Conservation (phyloP, 30 jellyfish, hydroid and myxozoan species). For the Catostylus mosaicus region DNA sequence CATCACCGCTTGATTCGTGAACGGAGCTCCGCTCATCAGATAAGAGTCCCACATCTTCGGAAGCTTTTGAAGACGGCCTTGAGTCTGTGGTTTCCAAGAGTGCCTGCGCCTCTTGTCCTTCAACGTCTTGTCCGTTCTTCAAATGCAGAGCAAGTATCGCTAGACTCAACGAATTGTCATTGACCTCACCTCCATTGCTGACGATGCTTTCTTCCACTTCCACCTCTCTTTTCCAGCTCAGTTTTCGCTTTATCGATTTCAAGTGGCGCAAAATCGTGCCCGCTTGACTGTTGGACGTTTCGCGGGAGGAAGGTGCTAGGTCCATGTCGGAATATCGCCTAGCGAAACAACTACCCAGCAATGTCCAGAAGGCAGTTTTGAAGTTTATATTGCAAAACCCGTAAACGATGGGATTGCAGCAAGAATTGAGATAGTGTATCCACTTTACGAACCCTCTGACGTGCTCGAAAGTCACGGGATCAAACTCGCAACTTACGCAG, state of each 20-base stretch:
- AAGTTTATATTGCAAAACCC: slow-evolving; percentile 92
- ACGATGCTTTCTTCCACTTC: slow-evolving; percentile 64
- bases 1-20: slow-evolving; percentile 40
- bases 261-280: slow-evolving; percentile 66
- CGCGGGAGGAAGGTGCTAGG: slow-evolving; percentile 53
- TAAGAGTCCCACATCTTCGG: slow-evolving; percentile 57
- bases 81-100: slow-evolving; percentile 29
- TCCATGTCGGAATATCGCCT: slow-evolving; percentile 49
- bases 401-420: slow-evolving; percentile 90
- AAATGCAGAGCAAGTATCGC: slow-evolving; percentile 61
- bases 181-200: slow-evolving; percentile 56
- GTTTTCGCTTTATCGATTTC: slow-evolving; percentile 54
- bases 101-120: slow-evolving; percentile 36
- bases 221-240: slow-evolving; percentile 71
- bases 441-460: slow-evolving; percentile 70
- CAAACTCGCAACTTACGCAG: slow-evolving; percentile 40
- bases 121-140: slow-evolving; percentile 18
- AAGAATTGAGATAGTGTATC: slow-evolving; percentile 92
- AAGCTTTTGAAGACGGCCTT: slow-evolving; percentile 64
- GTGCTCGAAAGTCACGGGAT: slow-evolving; percentile 21
- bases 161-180: slow-evolving; percentile 57
- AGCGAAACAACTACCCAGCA: slow-evolving; percentile 58
- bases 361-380: slow-evolving; percentile 86
- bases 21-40: slow-evolving; percentile 32
- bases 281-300: slow-evolving; percentile 53